A percentile compares a stretch with the other conserved stretches of the same genome.
phyloP scores from a whole-genome alignment of 2,888 invertebrate species.

The Amorpha juglandis region DNA sequence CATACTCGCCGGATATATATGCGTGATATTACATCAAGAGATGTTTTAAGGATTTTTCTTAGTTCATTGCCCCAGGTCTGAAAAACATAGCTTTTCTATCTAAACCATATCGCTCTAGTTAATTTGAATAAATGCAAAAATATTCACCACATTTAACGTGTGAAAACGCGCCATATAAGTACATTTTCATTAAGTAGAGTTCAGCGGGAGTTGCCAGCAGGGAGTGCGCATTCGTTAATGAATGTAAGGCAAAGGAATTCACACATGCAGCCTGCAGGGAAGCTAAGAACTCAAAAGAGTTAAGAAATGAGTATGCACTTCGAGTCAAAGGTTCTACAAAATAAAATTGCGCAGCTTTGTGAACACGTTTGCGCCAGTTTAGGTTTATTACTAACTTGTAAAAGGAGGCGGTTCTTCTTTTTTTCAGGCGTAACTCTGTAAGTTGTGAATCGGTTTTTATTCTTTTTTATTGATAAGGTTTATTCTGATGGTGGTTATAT shows the following conservation, averaged over 20 bases:
- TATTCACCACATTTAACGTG: background rate
- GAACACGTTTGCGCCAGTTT: background rate
- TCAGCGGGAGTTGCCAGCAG: background rate
- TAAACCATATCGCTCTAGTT: background rate
- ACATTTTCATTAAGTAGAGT: conserved; percentile 10
- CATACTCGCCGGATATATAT: too few relatives aligned
- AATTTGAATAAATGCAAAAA: background rate
- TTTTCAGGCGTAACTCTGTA: too few relatives aligned
- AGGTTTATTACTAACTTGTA: background rate
- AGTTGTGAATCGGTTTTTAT: too few relatives aligned
- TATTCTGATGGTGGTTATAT: too few relatives aligned
- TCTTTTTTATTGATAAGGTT: too few relatives aligned
- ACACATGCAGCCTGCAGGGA: background rate
- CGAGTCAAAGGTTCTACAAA: background rate
- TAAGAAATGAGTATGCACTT: background rate
- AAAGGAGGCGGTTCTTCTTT: too few relatives aligned
- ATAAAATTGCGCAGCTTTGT: background rate
- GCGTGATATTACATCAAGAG: too few relatives aligned
- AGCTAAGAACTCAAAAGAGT: background rate
- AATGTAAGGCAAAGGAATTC: conserved; percentile 17
- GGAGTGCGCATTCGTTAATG: conserved; percentile 9
- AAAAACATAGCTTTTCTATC: too few relatives aligned
- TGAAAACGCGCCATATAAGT: background rate
- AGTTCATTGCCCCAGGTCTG: too few relatives aligned
- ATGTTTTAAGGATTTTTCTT: too few relatives aligned